Conservation (phyloP, 2,113 vertebrate genomes). For the Eurystomus gularis region DNA sequence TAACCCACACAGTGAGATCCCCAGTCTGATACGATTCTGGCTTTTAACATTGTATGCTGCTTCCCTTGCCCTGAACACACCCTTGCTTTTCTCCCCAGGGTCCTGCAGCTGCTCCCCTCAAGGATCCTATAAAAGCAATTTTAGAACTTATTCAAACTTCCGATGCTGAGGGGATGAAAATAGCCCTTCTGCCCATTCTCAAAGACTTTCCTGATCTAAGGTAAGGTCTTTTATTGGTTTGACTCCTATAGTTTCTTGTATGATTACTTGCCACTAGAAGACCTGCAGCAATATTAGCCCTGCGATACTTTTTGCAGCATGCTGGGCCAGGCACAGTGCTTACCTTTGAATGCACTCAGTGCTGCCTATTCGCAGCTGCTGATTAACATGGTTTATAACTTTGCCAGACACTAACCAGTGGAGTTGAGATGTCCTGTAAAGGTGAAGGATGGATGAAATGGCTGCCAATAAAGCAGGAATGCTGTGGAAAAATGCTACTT, state of each 20-base stretch:
- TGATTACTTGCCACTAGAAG: not conserved
- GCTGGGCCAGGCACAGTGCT: not conserved
- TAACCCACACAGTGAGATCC: not conserved
- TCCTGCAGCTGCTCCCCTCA: not conserved
- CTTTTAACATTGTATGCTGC: rapidly evolving
- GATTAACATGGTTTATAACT: not conserved
- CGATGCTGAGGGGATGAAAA: slow-evolving; percentile 58
- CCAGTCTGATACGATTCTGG: not conserved
- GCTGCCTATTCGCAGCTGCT: not conserved
- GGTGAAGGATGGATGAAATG: not conserved
- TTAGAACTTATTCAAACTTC: slow-evolving; percentile 47
- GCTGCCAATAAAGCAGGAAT: not conserved
- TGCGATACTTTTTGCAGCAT: not conserved
- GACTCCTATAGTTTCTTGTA: not conserved
- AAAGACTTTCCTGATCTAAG: slow-evolving; percentile 47
- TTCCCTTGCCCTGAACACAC: not conserved
- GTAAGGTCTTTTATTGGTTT: slow-evolving; percentile 14
- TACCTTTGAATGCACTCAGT: not conserved
- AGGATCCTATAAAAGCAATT: slow-evolving; percentile 36
- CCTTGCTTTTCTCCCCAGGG: slow-evolving; percentile 22
- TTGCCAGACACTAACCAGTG: not conserved
- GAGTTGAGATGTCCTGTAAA: not conserved
- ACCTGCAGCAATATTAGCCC: not conserved
- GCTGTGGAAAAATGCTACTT: not conserved
- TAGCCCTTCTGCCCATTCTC: slow-evolving; percentile 50